A percentile compares a stretch with the other conserved stretches of the same genome.
Conservation (phyloP, 2,797 vertebrate species). For the Picus viridis region DNA sequence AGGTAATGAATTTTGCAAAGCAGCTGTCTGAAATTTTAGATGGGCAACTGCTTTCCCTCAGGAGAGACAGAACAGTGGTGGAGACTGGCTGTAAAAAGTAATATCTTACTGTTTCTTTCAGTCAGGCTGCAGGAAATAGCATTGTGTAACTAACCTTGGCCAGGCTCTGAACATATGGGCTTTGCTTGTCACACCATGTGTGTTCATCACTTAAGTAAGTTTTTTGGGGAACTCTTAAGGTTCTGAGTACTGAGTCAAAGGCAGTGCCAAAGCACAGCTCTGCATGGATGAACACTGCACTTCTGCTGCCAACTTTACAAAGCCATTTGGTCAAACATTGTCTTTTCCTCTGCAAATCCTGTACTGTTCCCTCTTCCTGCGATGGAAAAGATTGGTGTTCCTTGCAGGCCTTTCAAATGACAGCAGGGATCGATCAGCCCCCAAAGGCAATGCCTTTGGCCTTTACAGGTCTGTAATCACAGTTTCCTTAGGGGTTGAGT, state of each 20-base stretch:
- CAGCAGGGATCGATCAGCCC: not conserved
- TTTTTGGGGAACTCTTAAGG: constrained; percentile 24
- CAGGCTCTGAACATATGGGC: constrained; percentile 58
- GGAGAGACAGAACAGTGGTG: not conserved
- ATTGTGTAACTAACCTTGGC: constrained; percentile 59
- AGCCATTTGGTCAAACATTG: not conserved
- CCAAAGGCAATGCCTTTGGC: constrained; percentile 17
- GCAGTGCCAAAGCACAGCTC: not conserved
- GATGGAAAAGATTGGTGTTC: not conserved
- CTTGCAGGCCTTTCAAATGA: not conserved
- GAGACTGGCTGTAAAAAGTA: not conserved
- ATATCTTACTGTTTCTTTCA: constrained; percentile 24
- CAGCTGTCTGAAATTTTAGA: not conserved
- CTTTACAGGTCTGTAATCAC: not conserved
- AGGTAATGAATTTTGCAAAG: not conserved
- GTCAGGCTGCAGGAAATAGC: constrained; percentile 15
- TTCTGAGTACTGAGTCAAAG: not conserved
- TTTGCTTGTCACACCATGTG: constrained; percentile 54
- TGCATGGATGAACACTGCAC: not conserved
- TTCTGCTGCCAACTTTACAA: constrained; percentile 28
- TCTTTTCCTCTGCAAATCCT: not conserved
- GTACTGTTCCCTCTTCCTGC: not conserved
- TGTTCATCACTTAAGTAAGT: constrained; percentile 2
- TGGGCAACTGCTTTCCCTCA: not conserved
- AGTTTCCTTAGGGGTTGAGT: not conserved